Evolutionary conservation across 2,797 vertebrate species (phyloP).

Genomic region (Lagorchestes hirsutus): DNA sequence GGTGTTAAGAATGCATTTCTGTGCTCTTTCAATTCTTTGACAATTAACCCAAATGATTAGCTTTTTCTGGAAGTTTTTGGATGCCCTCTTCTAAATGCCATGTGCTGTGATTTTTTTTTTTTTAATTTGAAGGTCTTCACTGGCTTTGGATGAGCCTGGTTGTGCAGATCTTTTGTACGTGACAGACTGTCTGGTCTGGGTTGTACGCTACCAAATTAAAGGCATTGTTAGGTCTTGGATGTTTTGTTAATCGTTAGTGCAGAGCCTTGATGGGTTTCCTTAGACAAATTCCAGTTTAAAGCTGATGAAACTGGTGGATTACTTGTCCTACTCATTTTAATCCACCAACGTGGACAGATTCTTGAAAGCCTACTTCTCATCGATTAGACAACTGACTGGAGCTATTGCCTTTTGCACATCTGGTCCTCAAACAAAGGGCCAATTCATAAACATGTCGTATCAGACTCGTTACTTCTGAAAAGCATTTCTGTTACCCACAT

Average conservation of each 20-base stretch:
- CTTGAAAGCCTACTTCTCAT: constrained; percentile 4
- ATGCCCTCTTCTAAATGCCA: background rate
- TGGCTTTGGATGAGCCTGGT: background rate
- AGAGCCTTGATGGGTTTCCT: constrained; percentile 20
- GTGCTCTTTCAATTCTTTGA: background rate
- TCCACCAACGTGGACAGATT: background rate
- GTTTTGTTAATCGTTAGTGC: background rate
- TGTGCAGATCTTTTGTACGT: background rate
- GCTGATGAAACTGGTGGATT: background rate
- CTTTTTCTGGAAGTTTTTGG: background rate
- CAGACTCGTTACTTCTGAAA: constrained; percentile 2
- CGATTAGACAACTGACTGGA: background rate
- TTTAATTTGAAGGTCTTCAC: background rate
- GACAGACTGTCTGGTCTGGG: background rate
- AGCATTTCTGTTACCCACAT: constrained; percentile 2
- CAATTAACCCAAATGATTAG: background rate
- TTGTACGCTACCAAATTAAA: constrained; percentile 25
- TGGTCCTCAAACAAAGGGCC: constrained; percentile 55
- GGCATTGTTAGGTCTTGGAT: background rate
- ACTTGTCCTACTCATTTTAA: background rate
- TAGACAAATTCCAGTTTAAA: background rate
- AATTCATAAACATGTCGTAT: constrained; percentile 15
- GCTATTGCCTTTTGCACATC: constrained; percentile 28
- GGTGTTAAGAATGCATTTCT: background rate
- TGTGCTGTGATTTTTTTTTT: background rate